Evolutionary conservation across 2,888 invertebrate genomes (phyloP).

Genomic region (Noctuana brunneofusca): DNA sequence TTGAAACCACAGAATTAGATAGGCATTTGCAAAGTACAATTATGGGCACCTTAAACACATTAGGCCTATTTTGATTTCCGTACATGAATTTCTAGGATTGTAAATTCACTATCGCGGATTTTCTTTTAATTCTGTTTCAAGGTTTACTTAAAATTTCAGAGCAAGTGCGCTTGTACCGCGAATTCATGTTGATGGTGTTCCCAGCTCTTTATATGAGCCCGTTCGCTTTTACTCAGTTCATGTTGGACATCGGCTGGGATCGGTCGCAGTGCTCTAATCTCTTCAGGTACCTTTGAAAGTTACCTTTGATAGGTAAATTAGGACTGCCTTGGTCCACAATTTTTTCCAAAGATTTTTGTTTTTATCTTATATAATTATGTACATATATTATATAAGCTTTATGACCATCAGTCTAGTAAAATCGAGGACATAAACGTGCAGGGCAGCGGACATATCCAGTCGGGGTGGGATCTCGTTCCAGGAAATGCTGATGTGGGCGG

Average conservation of each 20-base stretch:
- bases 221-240: conserved; percentile 78
- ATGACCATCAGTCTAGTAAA: too few species aligned
- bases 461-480: conserved; percentile 79
- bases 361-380: too few species aligned
- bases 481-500: conserved; percentile 84
- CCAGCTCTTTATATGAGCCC: conserved; percentile 84
- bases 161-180: conserved; percentile 81
- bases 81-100: too few species aligned
- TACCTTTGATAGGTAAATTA: too few species aligned
- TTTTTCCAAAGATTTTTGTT: too few species aligned
- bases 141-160: conserved; percentile 60
- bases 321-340: too few species aligned
- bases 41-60: too few species aligned
- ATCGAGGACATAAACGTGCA: conserved; percentile 48
- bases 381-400: too few species aligned
- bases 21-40: too few species aligned
- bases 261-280: conserved; percentile 64
- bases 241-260: conserved; percentile 82
- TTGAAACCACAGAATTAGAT: too few species aligned
- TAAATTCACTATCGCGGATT: too few species aligned
- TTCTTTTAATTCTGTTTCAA: not conserved
- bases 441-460: conserved; percentile 81
- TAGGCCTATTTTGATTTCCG: too few species aligned
- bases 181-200: conserved; percentile 79
- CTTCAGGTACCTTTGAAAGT: conserved; percentile 65